Evolutionary conservation across 37 sponge, comb jelly and placozoan species (phyloP), one percentile per base, ranked within the genome.

Genomic region (Trichoplax adhaerens): DNA sequence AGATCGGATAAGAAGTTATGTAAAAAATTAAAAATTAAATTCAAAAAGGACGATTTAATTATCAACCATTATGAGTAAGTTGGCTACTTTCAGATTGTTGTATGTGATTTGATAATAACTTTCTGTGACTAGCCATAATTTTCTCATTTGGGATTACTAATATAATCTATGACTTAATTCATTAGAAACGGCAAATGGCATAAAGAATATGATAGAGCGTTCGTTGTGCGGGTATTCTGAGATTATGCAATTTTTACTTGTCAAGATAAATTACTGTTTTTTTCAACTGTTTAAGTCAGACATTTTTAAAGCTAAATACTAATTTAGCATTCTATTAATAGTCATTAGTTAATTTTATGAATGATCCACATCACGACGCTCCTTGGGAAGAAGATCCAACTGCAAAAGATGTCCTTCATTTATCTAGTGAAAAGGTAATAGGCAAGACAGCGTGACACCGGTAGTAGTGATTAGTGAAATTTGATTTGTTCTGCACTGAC

Each of bases 371-470:
- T 0, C 77, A 79, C 50, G 94, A 93, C 55, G 78, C 91, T 29
- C 94, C 94, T 0, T 93, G 94, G 94, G 82, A 80, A 4, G 94
- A 93, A 54, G 94, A 93, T 59, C 74, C 84, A n/a, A 71, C 76
- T 3, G 77, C 94, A 1, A 54, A 58, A 5, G 81, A 85, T 69
- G 94, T 93, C 57, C 7, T 67, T 2, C 94, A 93, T 69, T 52
- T 93, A 29, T 29, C 29, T 29, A 29, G 29, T 29, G 29, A 29
- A 29, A 29, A 29, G 29, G 29, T 29, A 29, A 29, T 29, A 29
- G 29, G 29, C 29, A 29, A 29, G 29, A 29, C 29, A 29, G 29
- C 29, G 29, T 29, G 29, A 29, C 29, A 29, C 29, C 4, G 84
- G 83, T 55, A 64, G 46, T 10, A 74, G 51, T 48, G 75, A 66